Percentiles rank a stretch among this genome's conserved stretches.
phyloP scores from a whole-genome alignment of 2,797 vertebrate genomes.

The Lepus oiostolus region DNA sequence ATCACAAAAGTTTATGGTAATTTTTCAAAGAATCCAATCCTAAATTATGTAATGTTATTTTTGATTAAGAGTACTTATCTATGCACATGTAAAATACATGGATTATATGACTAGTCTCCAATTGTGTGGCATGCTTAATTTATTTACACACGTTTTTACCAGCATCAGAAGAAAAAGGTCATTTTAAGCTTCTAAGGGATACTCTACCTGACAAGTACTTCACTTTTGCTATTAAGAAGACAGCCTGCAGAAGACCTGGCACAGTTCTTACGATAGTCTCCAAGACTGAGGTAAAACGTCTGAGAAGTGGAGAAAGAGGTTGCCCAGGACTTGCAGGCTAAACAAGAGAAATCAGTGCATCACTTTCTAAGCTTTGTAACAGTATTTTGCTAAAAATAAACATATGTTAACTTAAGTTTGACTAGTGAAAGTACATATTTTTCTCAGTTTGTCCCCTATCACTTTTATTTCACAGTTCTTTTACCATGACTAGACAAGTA shows the following conservation, averaged over 20 bases:
- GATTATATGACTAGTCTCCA: neutral
- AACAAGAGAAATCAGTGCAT: slow-evolving; percentile 48
- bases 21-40: slow-evolving; percentile 45
- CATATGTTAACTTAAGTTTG: slow-evolving; percentile 4
- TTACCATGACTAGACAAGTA: slow-evolving; percentile 8
- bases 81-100: neutral
- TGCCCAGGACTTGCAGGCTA: slow-evolving; percentile 94
- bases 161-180: slow-evolving; percentile 28
- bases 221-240: slow-evolving; percentile 95
- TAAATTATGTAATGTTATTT: slow-evolving; percentile 1
- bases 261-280: slow-evolving; percentile 95
- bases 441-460: slow-evolving; percentile 44
- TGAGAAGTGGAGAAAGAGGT: slow-evolving; percentile 92
- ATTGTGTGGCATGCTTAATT: neutral
- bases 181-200: slow-evolving; percentile 34
- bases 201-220: slow-evolving; percentile 95
- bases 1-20: neutral
- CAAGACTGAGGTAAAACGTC: slow-evolving; percentile 93
- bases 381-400: neutral
- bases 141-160: neutral
- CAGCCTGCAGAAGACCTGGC: slow-evolving; percentile 94
- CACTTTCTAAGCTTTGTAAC: neutral
- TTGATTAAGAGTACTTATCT: slow-evolving; percentile 35
- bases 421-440: neutral
- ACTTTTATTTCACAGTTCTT: neutral